These are phyloP conservation scores for Eublepharis macularius DNA, from an alignment of 2,113 vertebrate species.

Conservation along the genomic window DNA sequence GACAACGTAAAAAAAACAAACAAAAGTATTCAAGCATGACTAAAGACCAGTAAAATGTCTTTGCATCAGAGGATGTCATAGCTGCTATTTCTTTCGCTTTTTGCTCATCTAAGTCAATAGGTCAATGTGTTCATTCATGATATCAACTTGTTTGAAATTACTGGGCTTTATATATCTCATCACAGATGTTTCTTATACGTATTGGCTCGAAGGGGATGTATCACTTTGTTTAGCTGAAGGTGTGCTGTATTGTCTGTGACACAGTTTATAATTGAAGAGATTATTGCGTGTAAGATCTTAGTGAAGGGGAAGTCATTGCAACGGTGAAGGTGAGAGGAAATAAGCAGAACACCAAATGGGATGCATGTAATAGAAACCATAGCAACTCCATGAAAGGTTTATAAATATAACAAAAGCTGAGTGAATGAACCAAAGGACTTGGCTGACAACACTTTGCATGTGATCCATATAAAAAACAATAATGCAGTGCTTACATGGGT, in stretches of 20 bases:
- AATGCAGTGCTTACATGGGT: background rate
- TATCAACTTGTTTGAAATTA: conserved; percentile 53
- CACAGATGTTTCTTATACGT: conserved; percentile 41
- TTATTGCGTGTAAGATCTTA: conserved; percentile 45
- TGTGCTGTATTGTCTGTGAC: conserved; percentile 30
- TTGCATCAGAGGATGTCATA: background rate
- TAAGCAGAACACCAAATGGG: conserved; percentile 42
- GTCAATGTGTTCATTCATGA: conserved; percentile 37
- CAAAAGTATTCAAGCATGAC: background rate
- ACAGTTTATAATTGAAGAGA: conserved; percentile 49
- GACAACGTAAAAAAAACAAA: too few species aligned
- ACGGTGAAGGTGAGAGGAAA: conserved; percentile 57
- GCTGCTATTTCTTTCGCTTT: conserved; percentile 40
- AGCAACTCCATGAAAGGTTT: conserved; percentile 46
- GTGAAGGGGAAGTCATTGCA: conserved; percentile 55
- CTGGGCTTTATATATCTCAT: conserved; percentile 42
- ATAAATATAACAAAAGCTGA: conserved; percentile 48
- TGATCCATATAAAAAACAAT: conserved; percentile 2
- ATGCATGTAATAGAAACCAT: conserved; percentile 49
- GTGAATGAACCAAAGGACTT: conserved; percentile 41
- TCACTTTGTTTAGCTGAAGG: conserved; percentile 30
- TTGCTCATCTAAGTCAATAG: conserved; percentile 25
- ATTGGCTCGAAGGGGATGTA: conserved; percentile 37
- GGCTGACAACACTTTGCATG: background rate
- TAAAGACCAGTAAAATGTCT: rapidly evolving